A percentile compares a stretch with the other conserved stretches of the same genome.
Evolutionary conservation across 2,797 vertebrate genomes (phyloP).

Genomic region (Phataginus tetradactyla): DNA sequence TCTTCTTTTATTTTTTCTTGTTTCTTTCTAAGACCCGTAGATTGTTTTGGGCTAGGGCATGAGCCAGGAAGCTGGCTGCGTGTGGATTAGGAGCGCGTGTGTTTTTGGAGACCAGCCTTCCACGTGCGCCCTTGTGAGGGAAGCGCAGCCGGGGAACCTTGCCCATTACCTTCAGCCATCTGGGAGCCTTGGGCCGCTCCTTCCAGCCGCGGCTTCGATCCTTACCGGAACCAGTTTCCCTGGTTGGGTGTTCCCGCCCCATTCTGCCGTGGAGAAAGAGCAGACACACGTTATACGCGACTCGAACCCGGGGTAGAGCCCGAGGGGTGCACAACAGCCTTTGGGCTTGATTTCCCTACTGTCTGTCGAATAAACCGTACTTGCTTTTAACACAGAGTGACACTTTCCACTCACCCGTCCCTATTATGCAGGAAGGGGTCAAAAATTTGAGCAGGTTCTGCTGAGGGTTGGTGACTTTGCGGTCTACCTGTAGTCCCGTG

Average conservation of each 20-base stretch:
- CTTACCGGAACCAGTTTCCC: not conserved
- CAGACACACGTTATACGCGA: no score
- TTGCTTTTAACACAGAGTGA: not conserved
- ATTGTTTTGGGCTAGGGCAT: not conserved
- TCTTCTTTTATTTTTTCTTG: not conserved
- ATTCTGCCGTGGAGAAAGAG: not conserved
- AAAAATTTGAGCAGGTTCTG: not conserved
- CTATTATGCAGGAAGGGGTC: not conserved
- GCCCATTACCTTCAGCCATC: not conserved
- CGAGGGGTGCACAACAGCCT: not conserved
- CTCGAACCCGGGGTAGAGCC: not conserved
- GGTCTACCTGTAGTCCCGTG: not conserved
- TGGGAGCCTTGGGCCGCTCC: not conserved
- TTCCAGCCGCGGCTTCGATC: no score
- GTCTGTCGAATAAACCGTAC: not conserved
- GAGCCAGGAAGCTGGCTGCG: not conserved
- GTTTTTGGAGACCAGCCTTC: not conserved
- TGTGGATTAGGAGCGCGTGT: not conserved
- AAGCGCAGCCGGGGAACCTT: not conserved
- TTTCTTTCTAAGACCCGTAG: not conserved
- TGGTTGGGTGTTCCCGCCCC: not conserved
- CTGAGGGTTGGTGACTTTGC: not conserved
- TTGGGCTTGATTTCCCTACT: not conserved
- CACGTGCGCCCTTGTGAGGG: not conserved
- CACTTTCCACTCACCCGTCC: not conserved